These are phyloP conservation scores for Ctenochaetus hawaiiensis DNA, from an alignment of 2,797 vertebrate genomes.

Conservation along the genomic window DNA sequence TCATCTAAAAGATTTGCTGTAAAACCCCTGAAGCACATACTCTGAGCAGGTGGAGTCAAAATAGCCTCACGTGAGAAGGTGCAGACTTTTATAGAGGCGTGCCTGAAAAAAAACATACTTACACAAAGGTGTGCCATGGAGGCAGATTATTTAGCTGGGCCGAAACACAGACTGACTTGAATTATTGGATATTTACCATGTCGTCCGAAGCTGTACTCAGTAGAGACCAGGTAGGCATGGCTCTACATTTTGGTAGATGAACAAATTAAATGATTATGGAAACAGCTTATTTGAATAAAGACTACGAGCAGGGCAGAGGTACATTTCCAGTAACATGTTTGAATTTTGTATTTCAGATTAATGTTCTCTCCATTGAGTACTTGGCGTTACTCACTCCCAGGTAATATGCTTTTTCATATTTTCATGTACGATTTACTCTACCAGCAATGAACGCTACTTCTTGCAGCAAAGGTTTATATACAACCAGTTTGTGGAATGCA, in stretches of 20 bases:
- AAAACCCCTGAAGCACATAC: too few species aligned
- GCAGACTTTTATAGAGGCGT: conserved; percentile 42
- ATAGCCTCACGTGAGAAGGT: conserved; percentile 59
- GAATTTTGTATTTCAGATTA: conserved; percentile 74
- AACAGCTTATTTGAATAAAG: not conserved
- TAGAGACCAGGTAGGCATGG: conserved; percentile 53
- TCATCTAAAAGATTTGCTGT: not conserved
- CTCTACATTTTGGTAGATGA: not conserved
- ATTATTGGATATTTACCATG: conserved; percentile 48
- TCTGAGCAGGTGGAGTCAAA: conserved; percentile 62
- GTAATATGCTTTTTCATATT: conserved; percentile 63
- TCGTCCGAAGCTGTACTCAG: conserved; percentile 31
- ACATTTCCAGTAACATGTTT: not conserved
- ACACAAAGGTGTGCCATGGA: conserved; percentile 19
- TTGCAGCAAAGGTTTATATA: not conserved
- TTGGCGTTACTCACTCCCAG: conserved; percentile 77
- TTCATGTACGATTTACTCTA: not conserved
- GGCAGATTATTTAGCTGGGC: not conserved
- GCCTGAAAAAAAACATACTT: conserved; percentile 12
- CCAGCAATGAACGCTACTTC: not conserved
- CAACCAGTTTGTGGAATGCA: not conserved
- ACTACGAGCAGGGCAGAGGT: not conserved
- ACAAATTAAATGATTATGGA: not conserved
- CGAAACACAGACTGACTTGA: not conserved
- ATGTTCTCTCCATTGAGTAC: conserved; percentile 76